Conservation (phyloP, 2,888 invertebrate genomes). For the Campoletis raptor region DNA sequence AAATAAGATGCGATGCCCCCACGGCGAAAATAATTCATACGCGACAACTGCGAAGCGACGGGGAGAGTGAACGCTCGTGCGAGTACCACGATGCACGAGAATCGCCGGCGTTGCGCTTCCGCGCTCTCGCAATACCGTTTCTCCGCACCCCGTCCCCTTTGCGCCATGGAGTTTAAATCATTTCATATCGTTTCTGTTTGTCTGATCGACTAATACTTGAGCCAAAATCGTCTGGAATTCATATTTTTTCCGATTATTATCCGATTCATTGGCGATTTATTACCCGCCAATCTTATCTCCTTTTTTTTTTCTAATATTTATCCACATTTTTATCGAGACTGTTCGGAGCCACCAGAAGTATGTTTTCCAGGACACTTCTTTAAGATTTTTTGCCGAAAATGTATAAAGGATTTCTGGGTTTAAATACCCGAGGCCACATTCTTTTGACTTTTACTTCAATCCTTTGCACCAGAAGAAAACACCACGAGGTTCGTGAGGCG, state of each 20-base stretch:
- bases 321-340: not conserved
- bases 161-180: too few relatives aligned
- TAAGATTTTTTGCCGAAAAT: too few relatives aligned
- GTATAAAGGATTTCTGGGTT: too few relatives aligned
- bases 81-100: slow-evolving; percentile 60
- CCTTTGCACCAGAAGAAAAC: not conserved
- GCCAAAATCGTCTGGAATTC: not conserved
- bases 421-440: too few relatives aligned
- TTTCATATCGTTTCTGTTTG: too few relatives aligned
- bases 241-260: not conserved
- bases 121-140: slow-evolving; percentile 55
- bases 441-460: too few relatives aligned
- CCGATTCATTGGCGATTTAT: not conserved
- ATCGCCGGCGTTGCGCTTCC: slow-evolving; percentile 63
- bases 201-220: not conserved
- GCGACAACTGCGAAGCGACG: slow-evolving; percentile 70
- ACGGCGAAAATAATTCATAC: slow-evolving; percentile 85
- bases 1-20: slow-evolving; percentile 85
- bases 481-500: not conserved
- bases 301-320: not conserved
- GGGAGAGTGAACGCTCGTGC: slow-evolving; percentile 65
- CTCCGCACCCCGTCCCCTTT: not conserved
- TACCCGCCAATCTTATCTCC: not conserved
- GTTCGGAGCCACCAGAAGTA: too few relatives aligned
- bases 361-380: too few relatives aligned